Evolutionary conservation across 2,113 vertebrate genomes (phyloP), one percentile per base, ranked within the genome.

Genomic region (Rhynchopsitta pachyrhyncha): DNA sequence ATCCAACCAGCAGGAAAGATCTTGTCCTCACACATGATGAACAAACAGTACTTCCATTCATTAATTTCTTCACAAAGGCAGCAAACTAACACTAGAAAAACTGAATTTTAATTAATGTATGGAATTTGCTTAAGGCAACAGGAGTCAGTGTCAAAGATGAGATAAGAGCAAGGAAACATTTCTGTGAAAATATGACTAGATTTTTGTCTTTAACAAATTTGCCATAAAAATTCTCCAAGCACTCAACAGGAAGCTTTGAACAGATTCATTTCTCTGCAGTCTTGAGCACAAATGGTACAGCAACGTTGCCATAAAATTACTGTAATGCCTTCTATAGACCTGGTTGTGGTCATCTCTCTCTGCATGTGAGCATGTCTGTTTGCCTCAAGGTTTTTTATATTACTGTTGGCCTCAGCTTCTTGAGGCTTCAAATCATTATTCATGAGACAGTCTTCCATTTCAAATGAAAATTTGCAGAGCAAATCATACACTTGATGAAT

Each of bases 401-500:
- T 83, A 55, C 35, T 60, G 46, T 81, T 80, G 42, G 35, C 60
- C 15, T 93, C 57, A 49, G n/a, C 35, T 81, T 86, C 71, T 90
- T 77, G 50, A 94, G 27, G 50, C 11, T 86, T 88, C 75, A 80
- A 64, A 86, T 60, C 4, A 4, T 74, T 92, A 78, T 75, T 94
- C 91, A 75, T 78, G 64, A 92, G 42, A 55, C 17, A 60, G 59
- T 71, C 55, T 88, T 91, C 59, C 80, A 90, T 86, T 96, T 78
- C 39, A 94, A 95, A 92, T 74, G 37, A 95, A 95, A 93, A 95
- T 86, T 93, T 57, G 11, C 29, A 37, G 68, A 81, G 35, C 11
- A 92, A 86, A 86, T 91, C 33, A 88, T 86, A 41, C 46, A 71
- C 57, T 81, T 52, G 63, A 90, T 71, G 12, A 93, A 91, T 90